Evolutionary conservation across 1,140 invertebrate species (phyloP).

Genomic region (Nasonia vitripennis): DNA sequence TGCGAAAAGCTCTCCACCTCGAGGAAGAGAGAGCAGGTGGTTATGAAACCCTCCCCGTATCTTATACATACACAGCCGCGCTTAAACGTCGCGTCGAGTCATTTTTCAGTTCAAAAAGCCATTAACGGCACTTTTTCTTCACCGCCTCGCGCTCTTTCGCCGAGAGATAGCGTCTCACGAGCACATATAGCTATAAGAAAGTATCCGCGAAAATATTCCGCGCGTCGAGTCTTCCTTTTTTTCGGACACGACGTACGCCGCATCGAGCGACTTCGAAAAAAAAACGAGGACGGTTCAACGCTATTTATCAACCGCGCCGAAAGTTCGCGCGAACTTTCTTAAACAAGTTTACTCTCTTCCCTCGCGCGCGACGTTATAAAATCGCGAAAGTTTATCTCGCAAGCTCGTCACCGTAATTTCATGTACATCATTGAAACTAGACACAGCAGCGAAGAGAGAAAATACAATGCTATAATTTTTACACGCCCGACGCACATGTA

Average conservation of each 20-base stretch:
- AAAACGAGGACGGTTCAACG: neutral
- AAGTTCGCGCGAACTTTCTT: neutral
- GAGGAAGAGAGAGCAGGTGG: neutral
- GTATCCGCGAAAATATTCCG: conserved; percentile 1
- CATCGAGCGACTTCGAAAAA: neutral
- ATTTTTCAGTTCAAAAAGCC: conserved; percentile 30
- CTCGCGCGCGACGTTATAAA: neutral
- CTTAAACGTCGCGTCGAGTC: neutral
- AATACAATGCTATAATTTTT: too few relatives aligned
- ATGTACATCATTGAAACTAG: neutral
- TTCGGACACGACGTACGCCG: neutral
- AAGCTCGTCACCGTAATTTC: neutral
- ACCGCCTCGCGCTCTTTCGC: neutral
- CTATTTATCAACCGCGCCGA: neutral
- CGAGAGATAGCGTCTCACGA: neutral
- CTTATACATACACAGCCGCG: neutral
- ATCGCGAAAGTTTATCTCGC: neutral
- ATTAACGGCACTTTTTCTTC: conserved; percentile 15
- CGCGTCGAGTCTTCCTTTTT: neutral
- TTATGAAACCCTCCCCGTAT: conserved; percentile 1
- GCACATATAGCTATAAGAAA: neutral
- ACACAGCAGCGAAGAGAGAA: too few relatives aligned
- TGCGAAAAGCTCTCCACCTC: too few relatives aligned
- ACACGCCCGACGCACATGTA: too few relatives aligned
- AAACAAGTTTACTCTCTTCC: neutral